Percentiles rank a stretch among this genome's conserved stretches.
Evolutionary conservation across 2,888 invertebrate genomes (phyloP).

Genomic region (Abrostola triplasia): DNA sequence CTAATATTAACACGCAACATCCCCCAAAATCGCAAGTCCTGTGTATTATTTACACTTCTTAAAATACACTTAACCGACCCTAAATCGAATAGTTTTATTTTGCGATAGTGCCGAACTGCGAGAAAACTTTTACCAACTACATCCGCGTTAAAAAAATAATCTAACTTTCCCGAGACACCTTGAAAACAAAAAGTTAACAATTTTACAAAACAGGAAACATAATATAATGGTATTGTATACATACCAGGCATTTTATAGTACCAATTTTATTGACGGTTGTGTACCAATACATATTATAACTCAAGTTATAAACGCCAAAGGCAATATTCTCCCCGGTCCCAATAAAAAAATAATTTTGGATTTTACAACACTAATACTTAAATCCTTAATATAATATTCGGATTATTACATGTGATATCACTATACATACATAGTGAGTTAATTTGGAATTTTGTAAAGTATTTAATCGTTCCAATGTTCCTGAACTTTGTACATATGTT

Average conservation of each 20-base stretch:
- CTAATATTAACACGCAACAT: constrained; percentile 45
- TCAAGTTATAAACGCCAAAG: constrained; percentile 44
- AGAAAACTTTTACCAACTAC: constrained; percentile 73
- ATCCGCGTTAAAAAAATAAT: constrained; percentile 67
- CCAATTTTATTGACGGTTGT: constrained; percentile 41
- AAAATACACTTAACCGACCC: constrained; percentile 77
- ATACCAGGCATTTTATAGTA: constrained; percentile 33
- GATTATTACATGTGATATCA: constrained; percentile 57
- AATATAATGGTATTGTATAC: constrained; percentile 22
- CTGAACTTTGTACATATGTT: constrained; percentile 57
- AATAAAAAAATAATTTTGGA: constrained; percentile 73
- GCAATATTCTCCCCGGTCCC: constrained; percentile 50
- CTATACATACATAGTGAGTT: constrained; percentile 40
- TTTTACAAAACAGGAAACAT: constrained; percentile 35
- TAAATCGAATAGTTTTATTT: constrained; percentile 75
- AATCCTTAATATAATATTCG: constrained; percentile 55
- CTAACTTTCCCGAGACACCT: constrained; percentile 57
- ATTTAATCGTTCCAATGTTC: constrained; percentile 44
- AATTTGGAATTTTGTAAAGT: constrained; percentile 46
- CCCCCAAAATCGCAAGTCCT: constrained; percentile 63
- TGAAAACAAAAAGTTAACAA: constrained; percentile 53
- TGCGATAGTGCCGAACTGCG: constrained; percentile 78
- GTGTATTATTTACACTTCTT: constrained; percentile 86
- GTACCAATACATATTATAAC: constrained; percentile 36
- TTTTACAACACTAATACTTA: constrained; percentile 61